These are phyloP conservation scores for Dichetophora obliterata DNA, from an alignment of 2,888 invertebrate genomes.

Conservation along the genomic window DNA sequence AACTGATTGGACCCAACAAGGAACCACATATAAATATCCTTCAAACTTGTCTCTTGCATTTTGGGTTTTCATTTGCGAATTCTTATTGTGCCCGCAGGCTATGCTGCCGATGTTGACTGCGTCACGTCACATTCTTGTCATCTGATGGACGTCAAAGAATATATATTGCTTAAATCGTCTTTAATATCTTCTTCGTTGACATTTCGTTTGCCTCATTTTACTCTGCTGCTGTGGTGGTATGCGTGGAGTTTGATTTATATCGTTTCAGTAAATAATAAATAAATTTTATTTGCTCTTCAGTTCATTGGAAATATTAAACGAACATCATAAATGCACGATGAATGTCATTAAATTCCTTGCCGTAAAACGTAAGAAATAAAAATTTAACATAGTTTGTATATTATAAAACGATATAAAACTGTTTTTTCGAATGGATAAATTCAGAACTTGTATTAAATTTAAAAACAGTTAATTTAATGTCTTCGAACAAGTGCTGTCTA, in stretches of 20 bases:
- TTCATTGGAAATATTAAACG: constrained; percentile 37
- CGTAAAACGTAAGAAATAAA: too few species aligned
- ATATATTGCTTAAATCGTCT: too few species aligned
- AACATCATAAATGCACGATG: constrained; percentile 5
- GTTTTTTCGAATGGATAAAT: too few species aligned
- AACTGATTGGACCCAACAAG: neutral
- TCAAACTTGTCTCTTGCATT: constrained; percentile 40
- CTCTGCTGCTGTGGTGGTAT: too few species aligned
- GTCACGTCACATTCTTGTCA: neutral
- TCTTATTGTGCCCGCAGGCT: constrained; percentile 45
- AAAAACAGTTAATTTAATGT: too few species aligned
- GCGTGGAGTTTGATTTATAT: neutral
- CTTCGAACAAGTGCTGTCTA: too few species aligned
- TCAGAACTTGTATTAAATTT: too few species aligned
- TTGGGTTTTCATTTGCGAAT: constrained; percentile 40
- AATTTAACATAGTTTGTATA: too few species aligned
- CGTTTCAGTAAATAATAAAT: constrained; percentile 34
- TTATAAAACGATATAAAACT: too few species aligned
- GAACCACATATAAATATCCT: constrained; percentile 43
- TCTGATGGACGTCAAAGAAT: constrained; percentile 1
- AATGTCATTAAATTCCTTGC: constrained; percentile 37
- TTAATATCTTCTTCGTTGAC: too few species aligned
- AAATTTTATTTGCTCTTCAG: constrained; percentile 36
- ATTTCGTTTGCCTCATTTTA: too few species aligned
- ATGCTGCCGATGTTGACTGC: neutral